A percentile compares a stretch with the other conserved stretches of the same genome.
These are phyloP conservation scores for Craterocephalus amniculus DNA, from an alignment of 2,797 vertebrate species.

Conservation along the genomic window DNA sequence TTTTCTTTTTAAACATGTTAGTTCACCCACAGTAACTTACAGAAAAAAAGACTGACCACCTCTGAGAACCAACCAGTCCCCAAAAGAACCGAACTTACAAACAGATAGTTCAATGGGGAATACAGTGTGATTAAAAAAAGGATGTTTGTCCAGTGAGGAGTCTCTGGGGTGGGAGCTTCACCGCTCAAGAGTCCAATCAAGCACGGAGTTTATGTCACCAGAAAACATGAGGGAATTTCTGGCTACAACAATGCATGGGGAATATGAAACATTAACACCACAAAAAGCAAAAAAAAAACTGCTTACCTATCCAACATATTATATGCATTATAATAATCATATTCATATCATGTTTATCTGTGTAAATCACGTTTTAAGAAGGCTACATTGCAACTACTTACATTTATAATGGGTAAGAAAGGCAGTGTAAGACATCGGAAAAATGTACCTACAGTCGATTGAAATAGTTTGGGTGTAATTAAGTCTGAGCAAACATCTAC, in stretches of 20 bases:
- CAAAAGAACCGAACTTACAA: conserved; percentile 42
- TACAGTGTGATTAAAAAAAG: conserved; percentile 13
- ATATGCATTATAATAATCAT: neutral
- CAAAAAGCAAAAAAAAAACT: conserved; percentile 19
- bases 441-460: neutral
- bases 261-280: conserved; percentile 27
- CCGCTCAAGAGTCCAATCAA: conserved; percentile 72
- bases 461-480: neutral
- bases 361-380: neutral
- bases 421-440: neutral
- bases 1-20: neutral
- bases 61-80: conserved; percentile 50
- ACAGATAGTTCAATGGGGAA: conserved; percentile 51
- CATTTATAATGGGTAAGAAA: neutral
- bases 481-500: neutral
- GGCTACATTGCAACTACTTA: neutral
- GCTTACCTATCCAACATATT: neutral
- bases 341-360: neutral
- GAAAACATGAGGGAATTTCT: conserved; percentile 48
- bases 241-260: conserved; percentile 36
- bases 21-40: conserved; percentile 1
- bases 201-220: conserved; percentile 30
- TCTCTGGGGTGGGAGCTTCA: conserved; percentile 46
- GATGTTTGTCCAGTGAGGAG: conserved; percentile 67
- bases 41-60: conserved; percentile 31